Base-by-base conservation (phyloP, 2,888 invertebrate genomes). In the Hanleya hanleyi region DNA sequence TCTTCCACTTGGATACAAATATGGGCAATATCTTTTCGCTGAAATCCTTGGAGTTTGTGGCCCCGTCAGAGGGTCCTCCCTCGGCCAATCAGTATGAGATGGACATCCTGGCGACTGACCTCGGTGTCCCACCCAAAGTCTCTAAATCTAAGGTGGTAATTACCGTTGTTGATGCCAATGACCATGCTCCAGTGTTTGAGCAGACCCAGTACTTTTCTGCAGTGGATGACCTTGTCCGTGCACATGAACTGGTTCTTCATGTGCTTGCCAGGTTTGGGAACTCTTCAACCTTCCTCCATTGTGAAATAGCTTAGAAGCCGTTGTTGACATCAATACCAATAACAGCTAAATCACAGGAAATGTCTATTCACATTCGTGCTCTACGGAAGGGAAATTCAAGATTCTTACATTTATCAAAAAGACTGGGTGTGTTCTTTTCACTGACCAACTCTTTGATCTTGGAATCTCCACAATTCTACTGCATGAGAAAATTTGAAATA, bases 91-190 rank as follows among this genome's bases (percentile, higher is more conserved):
- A 77, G 5, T 78, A 86, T 65, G 79, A 84, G 33, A 75, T 89
- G 69, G 81, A 84, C 22, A 94, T 98, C n/a, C 91, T 97, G 1
- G 98, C 97, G 0, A 96, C 95, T 0, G 98, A 98, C 90, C 96
- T 97, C 86, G 98, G 98, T 0, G 97, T 96, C 89, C 98, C 98
- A 0, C 97, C 97, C 0, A 94, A 97, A 93, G 96, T 96, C 38
- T 96, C 97, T 0, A 96, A 96, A 90, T 95, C 96, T 81, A 92
- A 95, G 38, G 95, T 97, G 0, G 94, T 95, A 57, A 94, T 98
- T 36, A 96, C 95, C 87, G 94, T 98, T 0, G 95, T 97, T 0
- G 97, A 97, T 89, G 96, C 96, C 4, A 97, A 98, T 89, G 96
- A 97, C 88, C 96, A 97, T 89, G 93, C 96, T 7, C 98, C 98